phyloP scores from a whole-genome alignment of 2,888 invertebrate genomes.

The Emmelina monodactyla region DNA sequence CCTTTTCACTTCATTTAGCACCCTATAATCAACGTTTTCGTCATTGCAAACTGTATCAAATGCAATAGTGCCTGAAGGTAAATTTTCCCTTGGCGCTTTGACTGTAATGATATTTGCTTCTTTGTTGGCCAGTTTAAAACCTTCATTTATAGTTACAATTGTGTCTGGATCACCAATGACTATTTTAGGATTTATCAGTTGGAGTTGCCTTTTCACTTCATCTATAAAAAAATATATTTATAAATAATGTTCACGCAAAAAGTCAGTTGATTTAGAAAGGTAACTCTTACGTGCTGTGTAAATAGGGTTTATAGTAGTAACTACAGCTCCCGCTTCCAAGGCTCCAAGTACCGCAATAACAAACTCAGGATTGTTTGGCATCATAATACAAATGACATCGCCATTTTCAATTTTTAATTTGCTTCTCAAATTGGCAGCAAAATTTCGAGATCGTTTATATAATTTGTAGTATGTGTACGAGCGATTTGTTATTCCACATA shows the following conservation, averaged over 20 bases:
- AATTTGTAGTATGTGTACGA: slow-evolving; percentile 72
- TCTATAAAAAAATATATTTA: slow-evolving; percentile 48
- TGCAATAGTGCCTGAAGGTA: slow-evolving; percentile 63
- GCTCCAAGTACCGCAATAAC: slow-evolving; percentile 68
- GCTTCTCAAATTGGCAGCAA: slow-evolving; percentile 67
- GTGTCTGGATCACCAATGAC: slow-evolving; percentile 59
- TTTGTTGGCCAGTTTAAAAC: slow-evolving; percentile 43
- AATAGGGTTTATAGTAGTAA: slow-evolving; percentile 74
- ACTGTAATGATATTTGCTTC: slow-evolving; percentile 55
- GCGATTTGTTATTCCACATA: slow-evolving; percentile 71
- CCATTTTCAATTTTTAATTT: slow-evolving; percentile 66
- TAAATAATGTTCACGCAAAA: background rate
- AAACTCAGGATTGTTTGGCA: slow-evolving; percentile 77
- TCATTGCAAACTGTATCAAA: slow-evolving; percentile 65
- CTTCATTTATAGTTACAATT: slow-evolving; percentile 45
- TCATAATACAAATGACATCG: slow-evolving; percentile 71
- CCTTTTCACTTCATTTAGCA: slow-evolving; percentile 38
- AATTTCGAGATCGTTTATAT: slow-evolving; percentile 64
- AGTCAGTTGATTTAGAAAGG: background rate
- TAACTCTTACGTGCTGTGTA: slow-evolving; percentile 67
- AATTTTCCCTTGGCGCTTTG: slow-evolving; percentile 14
- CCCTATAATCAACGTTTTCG: slow-evolving; percentile 49
- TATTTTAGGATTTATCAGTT: slow-evolving; percentile 58
- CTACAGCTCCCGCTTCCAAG: slow-evolving; percentile 69
- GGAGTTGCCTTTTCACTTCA: slow-evolving; percentile 69